These are phyloP conservation scores for Cotesia congregata DNA, from an alignment of 2,888 invertebrate genomes.

Conservation along the genomic window DNA sequence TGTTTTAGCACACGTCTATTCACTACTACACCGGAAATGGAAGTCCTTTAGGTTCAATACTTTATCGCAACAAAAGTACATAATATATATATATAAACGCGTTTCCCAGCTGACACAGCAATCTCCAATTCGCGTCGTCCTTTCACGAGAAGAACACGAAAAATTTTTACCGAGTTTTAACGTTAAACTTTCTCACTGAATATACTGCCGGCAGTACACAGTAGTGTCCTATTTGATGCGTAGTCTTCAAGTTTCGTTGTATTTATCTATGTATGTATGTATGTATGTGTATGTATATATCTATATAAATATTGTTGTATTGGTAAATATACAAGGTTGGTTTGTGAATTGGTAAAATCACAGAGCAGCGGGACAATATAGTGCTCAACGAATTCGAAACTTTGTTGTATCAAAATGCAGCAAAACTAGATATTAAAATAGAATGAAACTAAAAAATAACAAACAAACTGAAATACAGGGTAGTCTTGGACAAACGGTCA, in stretches of 20 bases:
- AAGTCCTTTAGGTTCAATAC: constrained; percentile 24
- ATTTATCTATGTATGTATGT: too few species aligned
- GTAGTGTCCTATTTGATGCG: constrained; percentile 24
- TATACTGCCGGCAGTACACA: neutral
- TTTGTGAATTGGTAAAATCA: neutral
- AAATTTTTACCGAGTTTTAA: constrained; percentile 17
- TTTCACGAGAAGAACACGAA: constrained; percentile 25
- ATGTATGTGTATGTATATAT: neutral
- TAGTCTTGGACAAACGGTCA: neutral
- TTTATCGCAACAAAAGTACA: constrained; percentile 9
- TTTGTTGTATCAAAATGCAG: neutral
- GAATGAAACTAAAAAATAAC: neutral
- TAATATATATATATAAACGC: constrained; percentile 24
- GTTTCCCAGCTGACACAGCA: constrained; percentile 52
- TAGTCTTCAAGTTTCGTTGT: constrained; percentile 2
- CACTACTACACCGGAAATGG: too few species aligned
- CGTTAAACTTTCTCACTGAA: neutral
- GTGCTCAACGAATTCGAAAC: neutral
- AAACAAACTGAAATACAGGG: neutral
- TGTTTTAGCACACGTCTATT: too few species aligned
- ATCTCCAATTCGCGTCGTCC: constrained; percentile 38
- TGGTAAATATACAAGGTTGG: neutral
- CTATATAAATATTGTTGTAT: constrained; percentile 4
- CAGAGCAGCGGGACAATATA: neutral
- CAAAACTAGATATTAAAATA: neutral